Conservation (phyloP, 2,888 invertebrate species). For the Tridacna crocea region DNA sequence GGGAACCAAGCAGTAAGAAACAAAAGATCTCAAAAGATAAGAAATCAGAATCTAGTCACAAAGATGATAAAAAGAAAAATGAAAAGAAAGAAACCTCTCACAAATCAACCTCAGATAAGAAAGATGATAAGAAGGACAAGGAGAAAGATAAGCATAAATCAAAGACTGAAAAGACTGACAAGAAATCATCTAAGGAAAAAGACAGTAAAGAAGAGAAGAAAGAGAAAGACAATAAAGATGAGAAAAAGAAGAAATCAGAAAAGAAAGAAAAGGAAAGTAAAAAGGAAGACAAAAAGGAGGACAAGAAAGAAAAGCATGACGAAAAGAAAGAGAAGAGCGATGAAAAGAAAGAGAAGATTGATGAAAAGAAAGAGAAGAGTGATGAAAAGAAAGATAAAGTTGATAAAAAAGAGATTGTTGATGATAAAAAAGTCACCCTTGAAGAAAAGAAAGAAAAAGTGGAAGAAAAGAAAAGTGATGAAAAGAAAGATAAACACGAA, state of each 20-base stretch:
- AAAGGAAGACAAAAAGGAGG: conserved; percentile 39
- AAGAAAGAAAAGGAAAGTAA: conserved; percentile 35
- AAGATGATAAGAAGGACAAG: conserved; percentile 70
- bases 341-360: conserved; percentile 46
- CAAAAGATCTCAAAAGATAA: conserved; percentile 56
- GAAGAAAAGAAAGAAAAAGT: conserved; percentile 43
- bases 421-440: conserved; percentile 50
- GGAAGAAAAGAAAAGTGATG: conserved; percentile 43
- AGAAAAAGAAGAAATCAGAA: conserved; percentile 45
- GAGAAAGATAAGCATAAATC: conserved; percentile 63
- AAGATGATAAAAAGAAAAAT: conserved; percentile 68
- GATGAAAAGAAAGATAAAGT: conserved; percentile 44
- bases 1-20: conserved; percentile 65
- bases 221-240: conserved; percentile 48
- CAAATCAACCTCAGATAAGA: conserved; percentile 61
- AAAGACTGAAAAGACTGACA: conserved; percentile 55
- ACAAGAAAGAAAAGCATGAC: conserved; percentile 46
- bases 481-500: conserved; percentile 40
- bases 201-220: conserved; percentile 62
- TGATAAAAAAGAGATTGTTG: conserved; percentile 67
- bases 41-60: conserved; percentile 61
- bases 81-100: conserved; percentile 57
- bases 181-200: conserved; percentile 39
- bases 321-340: conserved; percentile 40
- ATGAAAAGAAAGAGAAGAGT: conserved; percentile 50